Evolutionary conservation across 2,888 invertebrate species (phyloP).

Genomic region (Agrotis puta): DNA sequence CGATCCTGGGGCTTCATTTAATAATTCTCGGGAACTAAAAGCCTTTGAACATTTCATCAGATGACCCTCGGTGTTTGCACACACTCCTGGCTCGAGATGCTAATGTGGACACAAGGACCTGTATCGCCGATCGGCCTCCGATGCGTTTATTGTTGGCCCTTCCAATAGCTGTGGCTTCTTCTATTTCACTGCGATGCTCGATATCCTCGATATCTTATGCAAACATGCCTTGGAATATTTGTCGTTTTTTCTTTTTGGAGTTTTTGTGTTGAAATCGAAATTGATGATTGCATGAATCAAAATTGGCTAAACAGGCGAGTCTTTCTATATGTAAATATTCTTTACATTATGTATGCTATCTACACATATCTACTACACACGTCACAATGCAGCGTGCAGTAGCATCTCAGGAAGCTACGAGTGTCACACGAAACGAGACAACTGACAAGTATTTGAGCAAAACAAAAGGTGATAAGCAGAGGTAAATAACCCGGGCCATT

Average conservation of each 20-base stretch:
- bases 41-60: slow-evolving; percentile 91
- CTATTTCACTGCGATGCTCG: slow-evolving; percentile 84
- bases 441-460: slow-evolving; percentile 87
- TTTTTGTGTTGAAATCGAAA: slow-evolving; percentile 36
- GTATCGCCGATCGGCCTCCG: slow-evolving; percentile 89
- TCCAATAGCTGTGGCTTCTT: slow-evolving; percentile 84
- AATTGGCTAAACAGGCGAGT: not conserved
- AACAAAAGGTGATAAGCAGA: slow-evolving; percentile 90
- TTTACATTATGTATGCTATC: slow-evolving; percentile 3
- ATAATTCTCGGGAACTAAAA: slow-evolving; percentile 91
- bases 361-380: slow-evolving; percentile 1
- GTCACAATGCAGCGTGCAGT: slow-evolving; percentile 51
- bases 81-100: slow-evolving; percentile 90
- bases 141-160: slow-evolving; percentile 88
- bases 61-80: slow-evolving; percentile 91
- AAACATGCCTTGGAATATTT: slow-evolving; percentile 75
- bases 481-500: slow-evolving; percentile 90
- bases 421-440: slow-evolving; percentile 77
- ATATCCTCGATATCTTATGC: slow-evolving; percentile 82
- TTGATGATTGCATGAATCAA: slow-evolving; percentile 18
- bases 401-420: slow-evolving; percentile 76
- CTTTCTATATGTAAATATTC: too few species aligned
- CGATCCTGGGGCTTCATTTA: slow-evolving; percentile 91
- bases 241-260: slow-evolving; percentile 56
- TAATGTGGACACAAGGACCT: slow-evolving; percentile 91